Evolutionary conservation across 2,797 vertebrate genomes (phyloP).

Genomic region (Micrastur ruficollis): DNA sequence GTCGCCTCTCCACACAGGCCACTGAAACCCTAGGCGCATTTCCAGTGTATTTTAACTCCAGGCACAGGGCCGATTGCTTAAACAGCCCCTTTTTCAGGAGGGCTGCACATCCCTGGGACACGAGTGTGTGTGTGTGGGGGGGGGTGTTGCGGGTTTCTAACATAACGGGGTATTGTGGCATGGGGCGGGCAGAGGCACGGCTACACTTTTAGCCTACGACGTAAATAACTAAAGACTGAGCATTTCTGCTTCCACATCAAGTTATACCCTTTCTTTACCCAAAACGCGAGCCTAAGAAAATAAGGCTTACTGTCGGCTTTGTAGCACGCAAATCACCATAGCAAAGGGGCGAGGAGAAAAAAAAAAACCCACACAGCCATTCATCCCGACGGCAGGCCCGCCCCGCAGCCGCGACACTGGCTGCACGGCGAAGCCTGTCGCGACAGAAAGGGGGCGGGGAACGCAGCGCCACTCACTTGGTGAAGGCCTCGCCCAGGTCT

Average conservation of each 20-base stretch:
- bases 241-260: background rate
- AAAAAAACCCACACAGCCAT: too few species aligned
- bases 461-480: slow-evolving; percentile 85
- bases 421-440: too few species aligned
- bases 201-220: too few species aligned
- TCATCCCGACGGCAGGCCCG: background rate
- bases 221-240: background rate
- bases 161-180: too few species aligned
- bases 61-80: accelerated
- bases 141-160: background rate
- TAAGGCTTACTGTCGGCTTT: too few species aligned
- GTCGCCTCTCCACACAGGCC: too few species aligned
- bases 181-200: too few species aligned
- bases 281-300: background rate
- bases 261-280: accelerated
- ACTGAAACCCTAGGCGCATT: background rate
- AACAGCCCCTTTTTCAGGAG: too few species aligned
- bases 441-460: too few species aligned
- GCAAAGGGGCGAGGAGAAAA: accelerated
- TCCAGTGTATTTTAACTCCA: background rate
- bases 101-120: accelerated
- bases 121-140: accelerated
- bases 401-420: background rate
- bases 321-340: accelerated
- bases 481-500: slow-evolving; percentile 93